phyloP scores from a whole-genome alignment of 2,797 vertebrate species.

The Oophaga sylvatica region DNA sequence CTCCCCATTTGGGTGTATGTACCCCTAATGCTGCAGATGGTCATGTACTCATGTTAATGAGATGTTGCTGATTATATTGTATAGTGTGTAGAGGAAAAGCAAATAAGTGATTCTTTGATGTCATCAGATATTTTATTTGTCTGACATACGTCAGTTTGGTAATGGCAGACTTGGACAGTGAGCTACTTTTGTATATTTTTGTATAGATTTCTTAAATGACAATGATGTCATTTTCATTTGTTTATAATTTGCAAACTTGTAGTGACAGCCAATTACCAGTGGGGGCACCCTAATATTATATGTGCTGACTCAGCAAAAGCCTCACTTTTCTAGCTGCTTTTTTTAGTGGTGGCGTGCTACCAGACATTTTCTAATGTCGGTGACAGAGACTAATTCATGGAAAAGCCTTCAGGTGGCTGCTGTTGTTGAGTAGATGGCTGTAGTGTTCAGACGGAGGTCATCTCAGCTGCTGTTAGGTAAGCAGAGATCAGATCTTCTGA shows the following conservation, averaged over 20 bases:
- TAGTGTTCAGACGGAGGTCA: not conserved
- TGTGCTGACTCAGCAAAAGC: not conserved
- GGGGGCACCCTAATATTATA: slow-evolving; percentile 19
- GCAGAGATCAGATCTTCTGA: not conserved
- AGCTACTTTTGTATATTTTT: not conserved
- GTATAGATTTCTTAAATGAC: not conserved
- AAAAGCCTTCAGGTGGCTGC: not conserved
- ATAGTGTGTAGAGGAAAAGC: not conserved
- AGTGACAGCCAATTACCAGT: not conserved
- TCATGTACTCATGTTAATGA: not conserved
- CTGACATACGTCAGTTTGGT: not conserved
- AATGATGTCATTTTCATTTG: not conserved
- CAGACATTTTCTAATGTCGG: not conserved
- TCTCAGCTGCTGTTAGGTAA: not conserved
- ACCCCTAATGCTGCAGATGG: too few species aligned
- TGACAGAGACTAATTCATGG: not conserved
- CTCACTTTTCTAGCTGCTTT: not conserved
- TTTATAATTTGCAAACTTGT: not conserved
- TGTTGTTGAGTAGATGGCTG: not conserved
- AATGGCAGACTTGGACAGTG: not conserved
- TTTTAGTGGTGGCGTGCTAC: too few species aligned
- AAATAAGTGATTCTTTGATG: not conserved
- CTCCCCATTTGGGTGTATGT: too few species aligned
- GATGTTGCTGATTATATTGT: not conserved
- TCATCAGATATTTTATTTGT: not conserved